Base-by-base conservation (phyloP, 2,797 vertebrate species). In the Enteromius paludinosus region DNA sequence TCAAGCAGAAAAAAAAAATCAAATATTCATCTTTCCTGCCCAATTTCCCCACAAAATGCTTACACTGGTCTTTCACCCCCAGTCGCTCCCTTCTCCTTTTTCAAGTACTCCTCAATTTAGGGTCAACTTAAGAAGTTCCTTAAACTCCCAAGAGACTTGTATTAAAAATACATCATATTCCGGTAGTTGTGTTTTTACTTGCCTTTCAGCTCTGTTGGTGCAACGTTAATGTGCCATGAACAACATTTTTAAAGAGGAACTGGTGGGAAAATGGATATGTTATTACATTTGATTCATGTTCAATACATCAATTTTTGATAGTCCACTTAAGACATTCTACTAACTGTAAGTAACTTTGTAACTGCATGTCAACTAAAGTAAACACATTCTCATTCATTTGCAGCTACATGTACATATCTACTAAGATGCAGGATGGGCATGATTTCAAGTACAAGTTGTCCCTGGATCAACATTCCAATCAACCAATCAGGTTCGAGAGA, bases 11-110 rank as follows among this genome's bases (percentile, higher is more conserved):
- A 84, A 86, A 5, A 28, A 71, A 89, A 90, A 91, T 91, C 79
- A 89, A 91, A 90, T 91, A 90, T 93, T 92, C 15, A 91, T 91
- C 85, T 88, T 90, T 85, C 76, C 79, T 80, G 75, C 72, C 85
- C 88, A 89, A 89, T 90, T 84, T 90, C 86, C 82, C 88, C 80
- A 68, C 83, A 86, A 87, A 92, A 86, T 87, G 71, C 81, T 69
- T 85, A 79, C 52, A 54, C 15, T 86, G 81, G 81, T 88, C 87
- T 73, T 76, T 74, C 71, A 64, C 54, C 56, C 64, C 78, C 69
- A 54, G 77, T 85, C 14, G 35, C 70, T 56, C 64, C 61, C 84
- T 56, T 56, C 70, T 83, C 28, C 20, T 70, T 68, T 47, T 85
- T 62, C 61, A 82, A 74, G 59, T 33, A 15, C 52, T 85, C 23